These are phyloP conservation scores for Pseudachorutes palmiensis DNA, from an alignment of 1,140 invertebrate species.

Conservation along the genomic window DNA sequence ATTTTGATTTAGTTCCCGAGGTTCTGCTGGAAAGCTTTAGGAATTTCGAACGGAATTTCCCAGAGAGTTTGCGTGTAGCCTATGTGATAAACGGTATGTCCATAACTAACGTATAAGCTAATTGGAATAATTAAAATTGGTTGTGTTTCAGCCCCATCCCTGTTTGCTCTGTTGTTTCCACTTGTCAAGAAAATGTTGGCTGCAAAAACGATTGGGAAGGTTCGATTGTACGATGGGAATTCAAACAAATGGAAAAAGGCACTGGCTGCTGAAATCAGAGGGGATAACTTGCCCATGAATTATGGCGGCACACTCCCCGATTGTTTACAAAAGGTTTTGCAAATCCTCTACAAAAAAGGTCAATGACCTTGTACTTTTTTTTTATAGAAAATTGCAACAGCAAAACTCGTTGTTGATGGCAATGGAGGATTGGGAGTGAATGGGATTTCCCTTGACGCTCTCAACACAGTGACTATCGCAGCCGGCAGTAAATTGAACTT, in stretches of 20 bases:
- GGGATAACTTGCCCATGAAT: constrained; percentile 63
- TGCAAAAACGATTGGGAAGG: constrained; percentile 81
- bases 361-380: not conserved
- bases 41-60: constrained; percentile 22
- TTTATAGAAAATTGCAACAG: constrained; percentile 12
- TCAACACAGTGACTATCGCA: constrained; percentile 21
- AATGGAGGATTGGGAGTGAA: not conserved
- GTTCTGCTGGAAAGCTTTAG: constrained; percentile 11
- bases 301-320: constrained; percentile 59
- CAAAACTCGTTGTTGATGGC: not conserved
- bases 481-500: constrained; percentile 23
- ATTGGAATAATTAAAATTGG: not conserved
- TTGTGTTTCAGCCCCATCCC: constrained; percentile 48
- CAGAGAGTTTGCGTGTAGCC: constrained; percentile 14
- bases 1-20: constrained; percentile 3
- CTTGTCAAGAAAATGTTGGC: constrained; percentile 78
- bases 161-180: constrained; percentile 77
- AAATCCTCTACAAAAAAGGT: not conserved
- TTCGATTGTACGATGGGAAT: constrained; percentile 70
- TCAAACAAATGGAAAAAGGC: constrained; percentile 66
- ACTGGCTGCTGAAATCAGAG: constrained; percentile 55
- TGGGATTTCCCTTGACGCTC: constrained; percentile 12
- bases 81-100: constrained; percentile 21
- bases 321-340: not conserved
- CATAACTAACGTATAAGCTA: not conserved